Percentiles rank a stretch among this genome's conserved stretches.
Evolutionary conservation across 2,113 vertebrate species (phyloP).

Genomic region (Antechinus stuartii): DNA sequence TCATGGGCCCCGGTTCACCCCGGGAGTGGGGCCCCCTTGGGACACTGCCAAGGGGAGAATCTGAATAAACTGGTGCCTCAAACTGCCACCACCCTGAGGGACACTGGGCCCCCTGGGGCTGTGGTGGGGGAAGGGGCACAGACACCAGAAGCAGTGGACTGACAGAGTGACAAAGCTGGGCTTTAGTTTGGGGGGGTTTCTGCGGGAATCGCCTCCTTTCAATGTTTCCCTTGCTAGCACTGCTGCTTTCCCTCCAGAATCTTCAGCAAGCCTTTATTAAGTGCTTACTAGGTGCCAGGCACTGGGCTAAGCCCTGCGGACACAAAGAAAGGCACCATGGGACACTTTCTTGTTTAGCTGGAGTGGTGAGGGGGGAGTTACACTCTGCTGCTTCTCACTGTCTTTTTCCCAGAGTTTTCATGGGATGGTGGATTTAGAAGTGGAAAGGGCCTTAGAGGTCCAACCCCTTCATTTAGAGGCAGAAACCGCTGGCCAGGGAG

Average conservation of each 20-base stretch:
- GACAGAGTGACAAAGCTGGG: not conserved
- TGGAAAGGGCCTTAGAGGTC: not conserved
- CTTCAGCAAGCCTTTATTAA: not conserved
- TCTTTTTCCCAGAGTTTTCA: not conserved
- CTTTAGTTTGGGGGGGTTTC: not conserved
- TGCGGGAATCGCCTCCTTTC: not conserved
- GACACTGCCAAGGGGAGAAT: not conserved
- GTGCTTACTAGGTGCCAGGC: not conserved
- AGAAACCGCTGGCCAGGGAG: not conserved
- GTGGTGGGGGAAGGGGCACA: not conserved
- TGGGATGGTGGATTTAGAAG: not conserved
- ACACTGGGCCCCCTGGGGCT: not conserved
- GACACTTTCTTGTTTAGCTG: not conserved
- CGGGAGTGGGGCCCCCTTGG: not conserved
- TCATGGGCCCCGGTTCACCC: not conserved
- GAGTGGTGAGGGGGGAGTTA: not conserved
- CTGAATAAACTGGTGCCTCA: not conserved
- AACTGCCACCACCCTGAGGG: not conserved
- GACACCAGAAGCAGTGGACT: not conserved
- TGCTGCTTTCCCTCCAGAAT: not conserved
- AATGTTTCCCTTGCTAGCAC: not conserved
- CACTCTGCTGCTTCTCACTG: not conserved
- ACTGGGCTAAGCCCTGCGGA: not conserved
- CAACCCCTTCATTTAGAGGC: not conserved
- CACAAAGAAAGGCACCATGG: not conserved